A percentile compares a stretch with the other conserved stretches of the same genome.
Conservation (phyloP, 2,888 invertebrate species). For the Ochropleura plecta region DNA sequence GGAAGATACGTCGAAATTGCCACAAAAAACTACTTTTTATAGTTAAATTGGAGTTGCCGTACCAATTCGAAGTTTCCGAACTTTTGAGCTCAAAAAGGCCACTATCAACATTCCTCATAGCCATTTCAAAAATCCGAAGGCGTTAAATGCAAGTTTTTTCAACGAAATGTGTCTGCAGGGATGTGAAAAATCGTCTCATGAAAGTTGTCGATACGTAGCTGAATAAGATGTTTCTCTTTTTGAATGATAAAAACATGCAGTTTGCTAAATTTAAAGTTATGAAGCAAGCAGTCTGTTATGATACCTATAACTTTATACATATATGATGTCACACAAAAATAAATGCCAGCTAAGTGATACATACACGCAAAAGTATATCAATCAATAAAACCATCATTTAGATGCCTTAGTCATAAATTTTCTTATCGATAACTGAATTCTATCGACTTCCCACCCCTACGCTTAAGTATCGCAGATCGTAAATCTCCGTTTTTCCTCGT, state of each 20-base stretch:
- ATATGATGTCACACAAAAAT: too few species aligned
- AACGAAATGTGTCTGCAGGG: constrained; percentile 31
- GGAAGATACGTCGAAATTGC: constrained; percentile 33
- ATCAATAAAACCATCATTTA: neutral
- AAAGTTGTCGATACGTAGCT: constrained; percentile 31
- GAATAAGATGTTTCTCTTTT: neutral
- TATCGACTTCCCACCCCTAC: constrained; percentile 19
- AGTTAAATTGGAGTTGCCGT: constrained; percentile 55
- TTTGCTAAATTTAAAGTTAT: neutral
- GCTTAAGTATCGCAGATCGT: constrained; percentile 73
- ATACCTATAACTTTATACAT: neutral
- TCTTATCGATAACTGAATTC: constrained; percentile 34
- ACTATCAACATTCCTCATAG: constrained; percentile 68
- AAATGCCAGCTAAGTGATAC: too few species aligned
- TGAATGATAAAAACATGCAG: too few species aligned
- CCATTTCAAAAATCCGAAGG: constrained; percentile 65
- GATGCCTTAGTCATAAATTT: neutral
- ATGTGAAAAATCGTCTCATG: neutral
- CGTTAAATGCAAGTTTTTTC: constrained; percentile 72
- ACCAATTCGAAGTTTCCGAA: constrained; percentile 58
- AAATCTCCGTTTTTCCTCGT: constrained; percentile 83
- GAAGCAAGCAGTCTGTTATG: too few species aligned
- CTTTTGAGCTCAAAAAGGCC: constrained; percentile 50
- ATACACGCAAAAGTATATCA: too few species aligned
- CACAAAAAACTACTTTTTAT: constrained; percentile 53